Conservation (phyloP, 2,797 vertebrate genomes). For the Eulemur rubriventer region DNA sequence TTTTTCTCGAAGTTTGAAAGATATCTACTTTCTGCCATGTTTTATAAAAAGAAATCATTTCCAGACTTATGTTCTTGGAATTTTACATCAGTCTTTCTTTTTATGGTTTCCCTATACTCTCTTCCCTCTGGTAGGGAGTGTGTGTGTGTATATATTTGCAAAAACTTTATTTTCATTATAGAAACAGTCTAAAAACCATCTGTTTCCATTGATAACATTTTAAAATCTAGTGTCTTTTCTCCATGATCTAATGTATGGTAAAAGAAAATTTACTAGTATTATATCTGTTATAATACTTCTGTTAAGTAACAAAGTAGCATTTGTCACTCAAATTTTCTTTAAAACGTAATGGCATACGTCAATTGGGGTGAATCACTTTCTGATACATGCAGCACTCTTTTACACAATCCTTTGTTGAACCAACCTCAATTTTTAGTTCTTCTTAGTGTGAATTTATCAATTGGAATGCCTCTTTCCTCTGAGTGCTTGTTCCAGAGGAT, state of each 20-base stretch:
- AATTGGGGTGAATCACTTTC: not conserved
- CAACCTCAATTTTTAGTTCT: not conserved
- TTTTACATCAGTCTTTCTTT: slow-evolving; percentile 4
- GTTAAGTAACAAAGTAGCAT: not conserved
- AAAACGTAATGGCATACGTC: not conserved
- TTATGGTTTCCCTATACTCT: not conserved
- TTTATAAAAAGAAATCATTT: slow-evolving; percentile 37
- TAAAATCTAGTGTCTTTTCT: not conserved
- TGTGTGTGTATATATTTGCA: not conserved
- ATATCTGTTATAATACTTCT: not conserved
- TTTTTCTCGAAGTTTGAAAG: not conserved
- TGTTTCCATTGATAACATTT: slow-evolving; percentile 8
- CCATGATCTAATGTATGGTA: not conserved
- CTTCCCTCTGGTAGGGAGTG: not conserved
- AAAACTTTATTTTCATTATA: not conserved
- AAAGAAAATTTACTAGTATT: not conserved
- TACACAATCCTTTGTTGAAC: not conserved
- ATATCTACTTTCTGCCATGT: not conserved
- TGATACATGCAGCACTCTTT: not conserved
- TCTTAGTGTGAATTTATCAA: not conserved
- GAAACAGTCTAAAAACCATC: not conserved
- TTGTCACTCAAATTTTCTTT: not conserved
- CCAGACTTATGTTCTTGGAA: not conserved
- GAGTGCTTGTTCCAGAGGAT: not conserved
- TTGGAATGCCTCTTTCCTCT: not conserved